Percentiles rank a stretch among this genome's conserved stretches.
These are phyloP conservation scores for Somateria mollissima DNA, from an alignment of 2,797 vertebrate species.

Conservation along the genomic window DNA sequence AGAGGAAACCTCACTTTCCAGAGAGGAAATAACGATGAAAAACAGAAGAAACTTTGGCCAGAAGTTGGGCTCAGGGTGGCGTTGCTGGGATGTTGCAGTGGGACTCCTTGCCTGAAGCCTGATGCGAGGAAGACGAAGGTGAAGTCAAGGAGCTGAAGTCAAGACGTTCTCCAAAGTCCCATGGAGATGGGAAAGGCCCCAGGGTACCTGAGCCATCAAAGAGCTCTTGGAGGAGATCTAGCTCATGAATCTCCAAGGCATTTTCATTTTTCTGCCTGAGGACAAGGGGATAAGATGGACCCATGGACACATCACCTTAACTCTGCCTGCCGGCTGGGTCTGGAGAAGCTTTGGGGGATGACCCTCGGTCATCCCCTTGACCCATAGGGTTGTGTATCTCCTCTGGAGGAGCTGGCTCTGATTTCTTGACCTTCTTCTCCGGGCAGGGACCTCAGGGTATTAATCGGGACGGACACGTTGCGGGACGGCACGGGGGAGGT, in stretches of 20 bases:
- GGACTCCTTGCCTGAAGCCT: neutral
- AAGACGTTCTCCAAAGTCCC: neutral
- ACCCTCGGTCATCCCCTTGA: neutral
- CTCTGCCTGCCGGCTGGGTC: neutral
- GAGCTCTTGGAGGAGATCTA: neutral
- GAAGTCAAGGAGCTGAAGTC: neutral
- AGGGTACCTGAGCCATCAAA: neutral
- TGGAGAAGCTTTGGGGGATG: neutral
- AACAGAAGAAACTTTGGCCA: neutral
- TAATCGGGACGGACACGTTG: neutral
- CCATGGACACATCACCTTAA: neutral
- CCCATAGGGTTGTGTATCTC: rapidly evolving
- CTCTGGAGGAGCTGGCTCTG: rapidly evolving
- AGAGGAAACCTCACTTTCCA: neutral
- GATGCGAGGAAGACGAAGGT: neutral
- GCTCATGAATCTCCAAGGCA: neutral
- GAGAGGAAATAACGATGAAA: neutral
- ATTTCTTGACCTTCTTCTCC: neutral
- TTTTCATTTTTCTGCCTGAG: rapidly evolving
- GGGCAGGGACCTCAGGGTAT: neutral
- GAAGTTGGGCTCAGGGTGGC: neutral
- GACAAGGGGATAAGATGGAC: neutral
- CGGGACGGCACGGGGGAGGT: neutral
- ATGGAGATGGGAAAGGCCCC: neutral
- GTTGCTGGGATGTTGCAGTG: neutral